Evolutionary conservation across 2,888 invertebrate genomes (phyloP).

Genomic region (Archips crataeganus): DNA sequence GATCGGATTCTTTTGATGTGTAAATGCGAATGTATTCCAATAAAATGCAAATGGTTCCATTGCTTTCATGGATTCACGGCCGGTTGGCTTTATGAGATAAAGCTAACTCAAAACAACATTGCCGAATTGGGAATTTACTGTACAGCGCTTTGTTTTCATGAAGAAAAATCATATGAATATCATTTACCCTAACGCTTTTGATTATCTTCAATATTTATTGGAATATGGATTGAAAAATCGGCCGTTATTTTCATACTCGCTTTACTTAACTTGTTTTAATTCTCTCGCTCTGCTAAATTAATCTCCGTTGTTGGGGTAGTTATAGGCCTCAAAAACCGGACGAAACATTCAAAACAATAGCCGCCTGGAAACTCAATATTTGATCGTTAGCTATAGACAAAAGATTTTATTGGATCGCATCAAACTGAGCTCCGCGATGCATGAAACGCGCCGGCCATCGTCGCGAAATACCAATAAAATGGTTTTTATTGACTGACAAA

Average conservation of each 20-base stretch:
- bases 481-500: slow-evolving; percentile 68
- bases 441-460: slow-evolving; percentile 45
- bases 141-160: slow-evolving; percentile 21
- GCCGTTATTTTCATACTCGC: background rate
- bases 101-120: slow-evolving; percentile 35
- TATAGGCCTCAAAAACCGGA: background rate
- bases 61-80: slow-evolving; percentile 36
- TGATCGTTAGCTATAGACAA: slow-evolving; percentile 22
- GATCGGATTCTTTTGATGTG: slow-evolving; percentile 72
- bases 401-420: slow-evolving; percentile 35
- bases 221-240: background rate
- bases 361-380: slow-evolving; percentile 4
- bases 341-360: slow-evolving; percentile 8
- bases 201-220: slow-evolving; percentile 5
- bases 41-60: slow-evolving; percentile 69
- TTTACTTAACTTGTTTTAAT: background rate
- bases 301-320: background rate
- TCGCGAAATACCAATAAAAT: slow-evolving; percentile 69
- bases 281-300: background rate
- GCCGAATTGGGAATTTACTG: slow-evolving; percentile 27
- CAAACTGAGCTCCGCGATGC: slow-evolving; percentile 23
- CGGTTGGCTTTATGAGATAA: slow-evolving; percentile 38
- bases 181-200: background rate
- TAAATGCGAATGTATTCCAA: slow-evolving; percentile 69
- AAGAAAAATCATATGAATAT: slow-evolving; percentile 21